phyloP scores from a whole-genome alignment of 2,888 invertebrate species.

The Limnephilus auricula region DNA sequence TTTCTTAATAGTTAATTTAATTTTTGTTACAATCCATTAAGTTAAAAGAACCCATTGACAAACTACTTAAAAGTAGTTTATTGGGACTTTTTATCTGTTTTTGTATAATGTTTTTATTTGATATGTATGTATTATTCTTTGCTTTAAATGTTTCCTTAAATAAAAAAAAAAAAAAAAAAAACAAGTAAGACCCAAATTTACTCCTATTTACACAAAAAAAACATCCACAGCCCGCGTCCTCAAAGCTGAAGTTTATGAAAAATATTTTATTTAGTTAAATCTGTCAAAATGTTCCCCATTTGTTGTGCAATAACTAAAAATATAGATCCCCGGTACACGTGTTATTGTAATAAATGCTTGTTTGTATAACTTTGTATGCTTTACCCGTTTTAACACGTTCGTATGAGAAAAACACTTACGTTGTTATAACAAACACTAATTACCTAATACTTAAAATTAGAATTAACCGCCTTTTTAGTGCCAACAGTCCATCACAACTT shows the following conservation, averaged over 20 bases:
- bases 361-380: background rate
- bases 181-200: too few species aligned
- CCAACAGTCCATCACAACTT: conserved; percentile 5
- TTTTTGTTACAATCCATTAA: too few species aligned
- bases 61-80: too few species aligned
- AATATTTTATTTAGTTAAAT: background rate
- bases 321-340: background rate
- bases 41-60: too few species aligned
- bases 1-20: too few species aligned
- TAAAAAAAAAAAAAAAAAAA: too few species aligned
- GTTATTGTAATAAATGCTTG: background rate
- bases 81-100: too few species aligned
- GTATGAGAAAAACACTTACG: conserved; percentile 35
- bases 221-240: background rate
- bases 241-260: background rate
- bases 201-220: too few species aligned
- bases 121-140: too few species aligned
- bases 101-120: too few species aligned
- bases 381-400: background rate
- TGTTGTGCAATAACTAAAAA: background rate
- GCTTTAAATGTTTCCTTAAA: too few species aligned
- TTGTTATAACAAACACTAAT: conserved; percentile 2
- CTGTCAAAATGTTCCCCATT: background rate
- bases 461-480: background rate
- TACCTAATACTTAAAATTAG: background rate